Evolutionary conservation across 2,888 invertebrate species (phyloP).

Genomic region (Mimumesa dahlbomi): DNA sequence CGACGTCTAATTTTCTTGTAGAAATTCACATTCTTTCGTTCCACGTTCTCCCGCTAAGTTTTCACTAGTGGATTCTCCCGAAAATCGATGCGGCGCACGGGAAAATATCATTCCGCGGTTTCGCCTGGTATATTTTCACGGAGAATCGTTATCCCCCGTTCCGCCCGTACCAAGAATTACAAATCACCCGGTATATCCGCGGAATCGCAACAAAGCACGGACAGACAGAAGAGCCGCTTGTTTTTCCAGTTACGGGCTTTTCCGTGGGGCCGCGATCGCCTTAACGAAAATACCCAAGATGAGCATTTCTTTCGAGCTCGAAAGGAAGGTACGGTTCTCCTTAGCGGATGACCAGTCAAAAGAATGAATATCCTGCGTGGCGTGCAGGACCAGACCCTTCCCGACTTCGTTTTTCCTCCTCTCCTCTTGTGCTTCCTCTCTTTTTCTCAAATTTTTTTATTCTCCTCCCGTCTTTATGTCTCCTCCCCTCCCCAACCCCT

Average conservation of each 20-base stretch:
- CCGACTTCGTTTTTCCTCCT: conserved; percentile 20
- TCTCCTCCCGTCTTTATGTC: conserved; percentile 1
- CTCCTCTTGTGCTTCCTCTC: not conserved
- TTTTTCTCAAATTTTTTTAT: not conserved
- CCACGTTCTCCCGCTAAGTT: no score
- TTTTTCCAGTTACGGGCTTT: conserved; percentile 10
- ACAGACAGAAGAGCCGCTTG: conserved; percentile 14
- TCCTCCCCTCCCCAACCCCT: not conserved
- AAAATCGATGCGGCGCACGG: no score
- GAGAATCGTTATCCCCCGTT: no score
- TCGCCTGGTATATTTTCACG: no score
- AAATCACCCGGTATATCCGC: no score
- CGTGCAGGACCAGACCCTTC: conserved; percentile 13
- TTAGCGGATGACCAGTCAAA: conserved; percentile 55
- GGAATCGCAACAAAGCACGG: not conserved
- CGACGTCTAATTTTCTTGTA: no score
- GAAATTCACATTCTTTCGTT: no score
- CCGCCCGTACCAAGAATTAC: no score
- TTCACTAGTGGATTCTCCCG: no score
- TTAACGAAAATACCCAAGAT: not conserved
- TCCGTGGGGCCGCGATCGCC: not conserved
- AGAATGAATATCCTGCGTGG: conserved; percentile 33
- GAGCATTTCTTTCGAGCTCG: conserved; percentile 1
- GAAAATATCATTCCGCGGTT: no score
- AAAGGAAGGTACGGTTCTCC: conserved; percentile 23